phyloP scores from a whole-genome alignment of 2,797 vertebrate species.

The Anguilla pacifica region DNA sequence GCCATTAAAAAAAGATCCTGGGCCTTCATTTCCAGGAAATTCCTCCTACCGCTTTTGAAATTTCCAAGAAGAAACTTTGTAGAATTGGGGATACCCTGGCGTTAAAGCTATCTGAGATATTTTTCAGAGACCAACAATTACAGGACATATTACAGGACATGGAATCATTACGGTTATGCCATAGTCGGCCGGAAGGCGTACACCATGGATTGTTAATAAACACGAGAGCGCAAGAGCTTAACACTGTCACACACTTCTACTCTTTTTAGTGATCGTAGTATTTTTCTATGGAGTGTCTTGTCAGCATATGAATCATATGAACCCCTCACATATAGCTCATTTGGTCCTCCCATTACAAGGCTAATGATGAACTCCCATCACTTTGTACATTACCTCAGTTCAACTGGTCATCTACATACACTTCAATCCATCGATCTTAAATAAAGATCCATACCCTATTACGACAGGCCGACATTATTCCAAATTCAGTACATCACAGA shows the following conservation, averaged over 20 bases:
- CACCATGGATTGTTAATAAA: background rate
- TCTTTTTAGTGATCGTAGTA: background rate
- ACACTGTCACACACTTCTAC: background rate
- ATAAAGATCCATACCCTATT: background rate
- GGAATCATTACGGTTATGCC: background rate
- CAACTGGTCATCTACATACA: background rate
- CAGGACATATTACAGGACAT: background rate
- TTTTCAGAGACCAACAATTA: background rate
- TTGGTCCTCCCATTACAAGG: background rate
- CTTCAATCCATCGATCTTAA: background rate
- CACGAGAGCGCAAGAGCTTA: background rate
- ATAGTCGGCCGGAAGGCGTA: background rate
- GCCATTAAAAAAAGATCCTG: background rate
- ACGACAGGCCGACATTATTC: background rate
- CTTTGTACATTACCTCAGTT: background rate
- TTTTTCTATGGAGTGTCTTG: background rate
- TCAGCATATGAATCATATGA: background rate
- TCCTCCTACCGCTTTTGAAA: background rate
- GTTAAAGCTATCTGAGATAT: background rate
- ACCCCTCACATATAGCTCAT: background rate
- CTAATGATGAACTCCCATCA: background rate
- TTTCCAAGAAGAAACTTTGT: background rate
- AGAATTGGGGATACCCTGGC: background rate
- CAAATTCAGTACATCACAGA: background rate
- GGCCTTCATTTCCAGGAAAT: background rate